A percentile compares a stretch with the other conserved stretches of the same genome.
Conservation (phyloP, 2,113 vertebrate species). For the Aptenodytes forsteri region DNA sequence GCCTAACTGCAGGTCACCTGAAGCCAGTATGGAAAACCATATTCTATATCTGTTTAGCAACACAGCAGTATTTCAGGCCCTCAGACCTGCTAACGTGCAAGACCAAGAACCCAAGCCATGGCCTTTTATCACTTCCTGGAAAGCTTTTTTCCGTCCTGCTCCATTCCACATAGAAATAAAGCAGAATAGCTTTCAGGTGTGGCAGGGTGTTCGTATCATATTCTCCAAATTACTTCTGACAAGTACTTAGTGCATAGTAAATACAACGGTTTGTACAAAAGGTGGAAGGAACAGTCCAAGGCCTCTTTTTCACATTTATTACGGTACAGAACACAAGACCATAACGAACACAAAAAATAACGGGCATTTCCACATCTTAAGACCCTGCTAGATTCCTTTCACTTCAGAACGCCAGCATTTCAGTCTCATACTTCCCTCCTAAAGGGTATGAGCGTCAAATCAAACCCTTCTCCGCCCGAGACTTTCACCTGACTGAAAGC, state of each 20-base stretch:
- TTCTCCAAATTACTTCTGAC: not conserved
- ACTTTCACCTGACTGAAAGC: not conserved
- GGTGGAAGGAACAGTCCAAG: not conserved
- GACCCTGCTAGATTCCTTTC: not conserved
- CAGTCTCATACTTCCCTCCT: not conserved
- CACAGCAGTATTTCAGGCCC: not conserved
- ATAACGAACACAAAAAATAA: accelerated
- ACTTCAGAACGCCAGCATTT: accelerated
- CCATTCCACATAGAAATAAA: not conserved
- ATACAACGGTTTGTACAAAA: not conserved
- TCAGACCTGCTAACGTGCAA: not conserved
- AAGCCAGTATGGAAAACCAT: not conserved
- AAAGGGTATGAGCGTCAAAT: not conserved
- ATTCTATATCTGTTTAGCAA: not conserved
- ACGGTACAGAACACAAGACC: accelerated
- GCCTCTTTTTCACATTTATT: not conserved
- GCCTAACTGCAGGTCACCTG: not conserved
- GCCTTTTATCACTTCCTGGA: not conserved
- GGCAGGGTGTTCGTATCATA: not conserved
- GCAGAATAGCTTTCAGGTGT: not conserved
- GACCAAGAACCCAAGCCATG: not conserved
- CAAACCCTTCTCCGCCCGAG: accelerated
- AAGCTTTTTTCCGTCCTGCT: not conserved
- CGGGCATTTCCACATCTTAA: accelerated
- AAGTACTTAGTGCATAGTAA: not conserved